Evolutionary conservation across 2,888 invertebrate species (phyloP).

Genomic region (Choristoneura rosaceana): DNA sequence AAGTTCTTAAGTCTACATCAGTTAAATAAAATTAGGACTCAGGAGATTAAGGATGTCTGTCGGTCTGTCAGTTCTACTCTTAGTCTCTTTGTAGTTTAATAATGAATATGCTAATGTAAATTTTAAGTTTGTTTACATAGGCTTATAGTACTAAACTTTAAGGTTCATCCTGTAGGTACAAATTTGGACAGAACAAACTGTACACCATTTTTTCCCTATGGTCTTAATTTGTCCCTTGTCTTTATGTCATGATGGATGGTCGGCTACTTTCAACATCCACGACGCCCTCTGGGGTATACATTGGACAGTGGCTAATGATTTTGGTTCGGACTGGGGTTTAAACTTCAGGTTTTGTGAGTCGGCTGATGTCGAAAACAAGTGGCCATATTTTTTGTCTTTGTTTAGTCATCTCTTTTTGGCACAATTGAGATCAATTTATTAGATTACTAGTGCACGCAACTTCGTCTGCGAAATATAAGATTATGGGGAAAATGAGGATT

Average conservation of each 20-base stretch:
- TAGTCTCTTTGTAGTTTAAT: too few species aligned
- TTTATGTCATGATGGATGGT: slow-evolving; percentile 20
- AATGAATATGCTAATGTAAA: too few species aligned
- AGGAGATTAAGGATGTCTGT: too few species aligned
- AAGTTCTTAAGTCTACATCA: too few species aligned
- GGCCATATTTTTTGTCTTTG: not conserved
- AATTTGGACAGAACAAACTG: not conserved
- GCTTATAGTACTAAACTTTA: too few species aligned
- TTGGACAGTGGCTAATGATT: slow-evolving; percentile 27
- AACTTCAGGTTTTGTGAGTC: not conserved
- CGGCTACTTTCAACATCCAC: not conserved
- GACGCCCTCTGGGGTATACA: slow-evolving; percentile 9
- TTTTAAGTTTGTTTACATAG: too few species aligned
- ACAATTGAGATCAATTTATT: too few species aligned
- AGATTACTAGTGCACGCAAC: too few species aligned
- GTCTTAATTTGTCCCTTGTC: slow-evolving; percentile 26
- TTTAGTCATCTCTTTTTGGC: not conserved
- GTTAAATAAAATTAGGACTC: too few species aligned
- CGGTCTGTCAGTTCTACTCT: too few species aligned
- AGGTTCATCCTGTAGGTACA: not conserved
- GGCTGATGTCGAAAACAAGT: not conserved
- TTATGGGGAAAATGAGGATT: too few species aligned
- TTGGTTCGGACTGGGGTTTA: slow-evolving; percentile 1
- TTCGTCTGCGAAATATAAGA: too few species aligned
- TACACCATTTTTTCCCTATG: slow-evolving; percentile 19